phyloP scores from a whole-genome alignment of 2,797 vertebrate genomes.

The Pseudochaenichthys georgianus region DNA sequence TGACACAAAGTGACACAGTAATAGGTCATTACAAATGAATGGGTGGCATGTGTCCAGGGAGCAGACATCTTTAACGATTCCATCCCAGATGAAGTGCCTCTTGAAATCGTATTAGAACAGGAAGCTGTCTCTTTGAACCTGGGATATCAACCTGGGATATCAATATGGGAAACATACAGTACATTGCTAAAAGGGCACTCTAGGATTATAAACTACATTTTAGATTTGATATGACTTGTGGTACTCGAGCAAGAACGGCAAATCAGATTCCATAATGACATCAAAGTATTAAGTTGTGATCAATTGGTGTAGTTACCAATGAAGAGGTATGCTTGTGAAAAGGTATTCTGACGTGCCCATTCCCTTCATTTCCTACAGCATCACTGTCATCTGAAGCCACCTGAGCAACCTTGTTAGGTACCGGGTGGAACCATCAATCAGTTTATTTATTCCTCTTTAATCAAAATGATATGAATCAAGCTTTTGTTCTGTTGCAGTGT shows the following conservation, averaged over 20 bases:
- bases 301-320: neutral
- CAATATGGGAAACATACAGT: neutral
- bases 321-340: too few species aligned
- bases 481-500: too few species aligned
- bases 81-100: constrained; percentile 41
- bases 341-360: too few species aligned
- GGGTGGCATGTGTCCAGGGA: constrained; percentile 29
- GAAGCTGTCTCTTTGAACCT: constrained; percentile 18
- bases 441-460: too few species aligned
- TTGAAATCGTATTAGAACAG: constrained; percentile 36
- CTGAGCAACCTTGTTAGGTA: too few species aligned
- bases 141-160: neutral
- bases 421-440: too few species aligned
- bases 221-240: neutral
- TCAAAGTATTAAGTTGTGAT: neutral
- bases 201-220: neutral
- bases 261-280: neutral
- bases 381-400: too few species aligned
- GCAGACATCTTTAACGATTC: constrained; percentile 33
- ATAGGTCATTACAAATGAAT: constrained; percentile 45
- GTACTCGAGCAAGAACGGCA: neutral
- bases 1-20: constrained; percentile 32
- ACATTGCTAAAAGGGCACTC: constrained; percentile 8
- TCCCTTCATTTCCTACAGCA: too few species aligned
- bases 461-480: too few species aligned